A percentile compares a stretch with the other conserved stretches of the same genome.
These are phyloP conservation scores for Uloborus diversus DNA, from an alignment of 1,140 invertebrate genomes.

Conservation along the genomic window DNA sequence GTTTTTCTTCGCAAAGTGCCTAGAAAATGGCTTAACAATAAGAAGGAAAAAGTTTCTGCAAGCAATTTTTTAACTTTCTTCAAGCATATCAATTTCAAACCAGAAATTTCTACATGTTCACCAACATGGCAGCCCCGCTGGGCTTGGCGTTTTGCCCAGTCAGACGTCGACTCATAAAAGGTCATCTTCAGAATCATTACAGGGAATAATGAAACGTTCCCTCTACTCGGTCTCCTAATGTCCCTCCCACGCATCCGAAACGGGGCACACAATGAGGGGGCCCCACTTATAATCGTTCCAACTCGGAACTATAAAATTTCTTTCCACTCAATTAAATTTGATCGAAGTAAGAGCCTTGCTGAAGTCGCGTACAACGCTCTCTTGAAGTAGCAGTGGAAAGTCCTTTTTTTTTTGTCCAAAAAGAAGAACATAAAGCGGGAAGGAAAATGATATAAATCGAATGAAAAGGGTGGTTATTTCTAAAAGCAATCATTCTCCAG, in stretches of 20 bases:
- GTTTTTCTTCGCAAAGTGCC: no score
- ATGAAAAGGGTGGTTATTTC: constrained; percentile 4
- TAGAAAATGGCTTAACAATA: no score
- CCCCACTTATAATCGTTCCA: neutral
- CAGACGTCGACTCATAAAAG: constrained; percentile 12
- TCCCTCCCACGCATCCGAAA: constrained; percentile 18
- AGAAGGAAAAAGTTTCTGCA: no score
- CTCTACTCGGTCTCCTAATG: constrained; percentile 6
- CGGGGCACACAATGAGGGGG: constrained; percentile 3
- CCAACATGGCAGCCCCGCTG: constrained; percentile 13
- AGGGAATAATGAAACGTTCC: constrained; percentile 40
- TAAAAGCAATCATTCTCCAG: neutral
- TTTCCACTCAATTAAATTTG: constrained; percentile 51
- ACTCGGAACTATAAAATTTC: constrained; percentile 48
- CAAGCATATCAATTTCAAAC: no score
- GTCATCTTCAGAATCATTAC: constrained; percentile 29
- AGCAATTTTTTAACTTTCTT: no score
- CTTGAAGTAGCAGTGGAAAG: no score
- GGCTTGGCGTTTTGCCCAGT: neutral
- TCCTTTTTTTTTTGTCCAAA: no score
- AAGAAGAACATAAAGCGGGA: no score
- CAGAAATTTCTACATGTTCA: no score
- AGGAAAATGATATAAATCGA: neutral
- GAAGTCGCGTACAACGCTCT: no score
- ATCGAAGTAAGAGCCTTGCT: constrained; percentile 1